phyloP scores from a whole-genome alignment of 1,140 invertebrate genomes.

The Papilio helenus region DNA sequence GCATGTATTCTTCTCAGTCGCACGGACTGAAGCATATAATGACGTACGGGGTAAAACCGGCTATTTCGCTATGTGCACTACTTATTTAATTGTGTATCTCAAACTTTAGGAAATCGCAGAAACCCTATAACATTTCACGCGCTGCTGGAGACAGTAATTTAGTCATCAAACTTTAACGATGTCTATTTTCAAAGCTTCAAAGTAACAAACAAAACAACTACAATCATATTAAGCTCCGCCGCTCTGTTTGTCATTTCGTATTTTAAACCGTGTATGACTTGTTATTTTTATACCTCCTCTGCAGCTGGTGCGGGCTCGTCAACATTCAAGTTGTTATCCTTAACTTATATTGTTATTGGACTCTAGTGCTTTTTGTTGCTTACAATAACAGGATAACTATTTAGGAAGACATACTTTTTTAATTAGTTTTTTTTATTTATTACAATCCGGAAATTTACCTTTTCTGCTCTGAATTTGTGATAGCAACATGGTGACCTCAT shows the following conservation, averaged over 20 bases:
- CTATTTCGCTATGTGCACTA: neutral
- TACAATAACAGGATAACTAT: neutral
- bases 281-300: conserved; percentile 22
- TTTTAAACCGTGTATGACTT: conserved; percentile 32
- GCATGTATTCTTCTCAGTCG: neutral
- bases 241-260: conserved; percentile 43
- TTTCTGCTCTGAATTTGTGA: neutral
- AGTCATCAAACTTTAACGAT: conserved; percentile 49
- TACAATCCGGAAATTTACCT: neutral
- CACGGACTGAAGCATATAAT: neutral
- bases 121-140: neutral
- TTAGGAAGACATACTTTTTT: neutral
- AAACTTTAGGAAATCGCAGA: neutral
- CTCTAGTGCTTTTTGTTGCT: neutral
- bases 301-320: conserved; percentile 12
- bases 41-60: neutral
- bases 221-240: conserved; percentile 40
- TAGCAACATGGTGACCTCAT: neutral
- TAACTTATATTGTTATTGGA: neutral
- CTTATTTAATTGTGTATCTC: neutral
- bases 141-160: neutral
- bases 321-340: neutral
- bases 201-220: conserved; percentile 46
- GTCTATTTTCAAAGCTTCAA: conserved; percentile 50
- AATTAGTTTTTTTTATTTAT: neutral